Base-by-base conservation (phyloP, 1,140 invertebrate genomes). In the Carposina sasakii region DNA sequence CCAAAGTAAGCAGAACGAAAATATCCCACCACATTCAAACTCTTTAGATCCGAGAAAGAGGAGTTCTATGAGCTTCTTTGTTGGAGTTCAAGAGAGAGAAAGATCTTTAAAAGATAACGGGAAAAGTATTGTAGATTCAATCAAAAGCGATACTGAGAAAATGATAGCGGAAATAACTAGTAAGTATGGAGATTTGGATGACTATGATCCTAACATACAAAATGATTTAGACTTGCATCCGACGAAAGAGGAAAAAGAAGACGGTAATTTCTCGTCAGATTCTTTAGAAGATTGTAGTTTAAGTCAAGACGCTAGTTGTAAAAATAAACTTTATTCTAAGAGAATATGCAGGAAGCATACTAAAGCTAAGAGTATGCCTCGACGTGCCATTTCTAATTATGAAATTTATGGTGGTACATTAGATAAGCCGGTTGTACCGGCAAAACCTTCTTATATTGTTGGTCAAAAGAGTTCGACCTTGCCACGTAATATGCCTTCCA, bases 181-280 rank as follows among this genome's bases (percentile, higher is more conserved):
- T 22, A 89, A 89, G 48, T 89, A 89, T 52, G 88, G 88, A 0
- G 88, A 89, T 81, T 70, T 89, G 9, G 87, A 89, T 63, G 84
- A 86, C 50, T 85, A 81, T 48, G 79, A 83, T 60, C 79, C 77
- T 13, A 51, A 53, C 9, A 12, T 5, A 39, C 64, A 67, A 15
- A 52, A 49, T 20, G 78, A 85, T 59, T 68, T 84, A 54, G 83
- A 84, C 52, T 49, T 85, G 4, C 67, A 84, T 54, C 86, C 76
- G 1, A 76, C 75, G 28, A 78, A 76, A 67, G 74, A 74, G 46
- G 87, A 84, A 19, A 85, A 85, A 41, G 88, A 89, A 5, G 88
- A 91, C 42, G 90, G 88, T 0, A 92, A 91, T 62, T 92, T 92
- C 48, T 92, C 91, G 44, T 92, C 91, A 10, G 92, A 93, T 81